Percentiles rank a stretch among this genome's conserved stretches.
These are phyloP conservation scores for Pituophis catenifer DNA, from an alignment of 2,113 vertebrate species.

Conservation along the genomic window DNA sequence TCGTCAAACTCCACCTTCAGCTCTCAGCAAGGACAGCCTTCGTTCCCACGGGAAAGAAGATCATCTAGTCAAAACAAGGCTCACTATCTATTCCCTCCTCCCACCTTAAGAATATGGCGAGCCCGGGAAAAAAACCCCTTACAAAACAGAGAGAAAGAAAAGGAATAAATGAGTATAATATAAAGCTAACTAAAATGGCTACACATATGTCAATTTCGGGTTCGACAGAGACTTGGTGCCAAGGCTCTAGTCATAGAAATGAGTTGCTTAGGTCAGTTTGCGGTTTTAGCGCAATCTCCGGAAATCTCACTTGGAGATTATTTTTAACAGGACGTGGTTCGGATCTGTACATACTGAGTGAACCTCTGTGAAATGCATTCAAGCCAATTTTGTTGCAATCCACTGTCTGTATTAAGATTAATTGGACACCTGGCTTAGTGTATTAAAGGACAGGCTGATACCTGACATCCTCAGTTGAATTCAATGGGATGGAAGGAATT, in stretches of 20 bases:
- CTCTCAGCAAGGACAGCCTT: no score
- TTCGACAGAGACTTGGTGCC: no score
- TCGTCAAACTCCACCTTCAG: no score
- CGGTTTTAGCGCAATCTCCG: neutral
- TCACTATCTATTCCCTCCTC: no score
- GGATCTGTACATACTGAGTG: neutral
- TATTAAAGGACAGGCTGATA: neutral
- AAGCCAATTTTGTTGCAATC: neutral
- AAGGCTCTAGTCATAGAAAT: neutral
- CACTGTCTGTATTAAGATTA: neutral
- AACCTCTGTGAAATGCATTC: neutral
- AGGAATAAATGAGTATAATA: no score
- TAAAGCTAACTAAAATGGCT: no score
- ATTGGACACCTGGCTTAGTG: neutral
- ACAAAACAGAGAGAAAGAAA: no score
- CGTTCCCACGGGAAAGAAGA: no score
- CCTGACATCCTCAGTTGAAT: neutral
- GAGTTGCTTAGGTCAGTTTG: neutral
- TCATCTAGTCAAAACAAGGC: no score
- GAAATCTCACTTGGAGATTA: neutral
- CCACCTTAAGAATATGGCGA: no score
- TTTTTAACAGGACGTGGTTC: neutral
- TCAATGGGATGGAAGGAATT: neutral
- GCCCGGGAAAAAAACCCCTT: no score
- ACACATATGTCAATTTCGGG: no score